A percentile compares a stretch with the other conserved stretches of the same genome.
These are phyloP conservation scores for zebrafish (Danio rerio) DNA, from an alignment of 2,113 vertebrate genomes.

Conservation along the genomic window GRCz12tu NC_133183.1:8801501-8802000, in stretches of 20 bases:
- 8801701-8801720: constrained; percentile 12
- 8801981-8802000: no score
- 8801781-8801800: constrained; percentile 40
- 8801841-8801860: background rate
- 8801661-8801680: constrained; percentile 30
- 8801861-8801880: background rate
- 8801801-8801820: constrained; percentile 30
- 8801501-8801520: no score
- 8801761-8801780: constrained; percentile 53
- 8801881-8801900: background rate
- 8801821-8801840: constrained; percentile 29
- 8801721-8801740: constrained; percentile 61
- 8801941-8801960: no score
- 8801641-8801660: constrained; percentile 14
- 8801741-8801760: constrained; percentile 40
- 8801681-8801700: constrained; percentile 38
- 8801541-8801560: background rate
- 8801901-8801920: background rate
- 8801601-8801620: constrained; percentile 19
- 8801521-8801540: no score
- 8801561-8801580: background rate
- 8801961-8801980: no score
- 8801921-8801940: background rate
- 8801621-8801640: constrained; percentile 11
- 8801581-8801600: constrained; percentile 8